phyloP scores from a whole-genome alignment of 2,888 invertebrate genomes.

The Beris morrisii region DNA sequence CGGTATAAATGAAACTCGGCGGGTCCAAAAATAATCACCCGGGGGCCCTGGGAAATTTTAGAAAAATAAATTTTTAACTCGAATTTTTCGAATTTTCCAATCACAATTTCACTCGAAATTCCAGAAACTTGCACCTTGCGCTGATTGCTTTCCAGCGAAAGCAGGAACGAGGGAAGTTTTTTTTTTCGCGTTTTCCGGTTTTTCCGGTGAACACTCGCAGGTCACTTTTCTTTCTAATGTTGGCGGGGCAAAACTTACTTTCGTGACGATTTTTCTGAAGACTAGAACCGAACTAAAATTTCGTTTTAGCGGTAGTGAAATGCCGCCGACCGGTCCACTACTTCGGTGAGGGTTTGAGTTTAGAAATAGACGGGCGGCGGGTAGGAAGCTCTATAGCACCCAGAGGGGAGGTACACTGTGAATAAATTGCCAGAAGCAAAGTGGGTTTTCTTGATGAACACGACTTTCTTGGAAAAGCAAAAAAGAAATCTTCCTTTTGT shows the following conservation, averaged over 20 bases:
- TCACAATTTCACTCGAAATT: too few species aligned
- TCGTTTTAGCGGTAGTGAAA: constrained; percentile 8
- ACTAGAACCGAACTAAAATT: constrained; percentile 45
- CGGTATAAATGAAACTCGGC: not conserved
- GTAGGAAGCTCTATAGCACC: not conserved
- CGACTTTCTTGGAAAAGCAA: too few species aligned
- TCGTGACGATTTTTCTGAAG: constrained; percentile 56
- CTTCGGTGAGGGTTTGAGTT: constrained; percentile 16
- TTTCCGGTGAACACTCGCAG: too few species aligned
- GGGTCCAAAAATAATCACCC: constrained; percentile 32
- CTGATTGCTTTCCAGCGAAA: too few species aligned
- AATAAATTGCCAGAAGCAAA: not conserved
- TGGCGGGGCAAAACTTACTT: constrained; percentile 46
- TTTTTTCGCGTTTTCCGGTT: constrained; percentile 2
- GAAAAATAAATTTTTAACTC: constrained; percentile 19
- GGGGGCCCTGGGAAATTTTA: constrained; percentile 23
- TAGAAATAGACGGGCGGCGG: constrained; percentile 35
- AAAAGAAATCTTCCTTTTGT: too few species aligned
- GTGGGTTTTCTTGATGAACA: not conserved
- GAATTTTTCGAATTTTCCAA: constrained; percentile 11
- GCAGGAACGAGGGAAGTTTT: constrained; percentile 3
- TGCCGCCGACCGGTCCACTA: constrained; percentile 16
- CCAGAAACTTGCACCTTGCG: too few species aligned
- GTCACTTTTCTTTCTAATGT: constrained; percentile 14
- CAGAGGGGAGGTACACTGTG: constrained; percentile 23